Evolutionary conservation across 2,113 vertebrate species (phyloP), one percentile per base, ranked within the genome.

Genomic region (Anguilla japonica): DNA sequence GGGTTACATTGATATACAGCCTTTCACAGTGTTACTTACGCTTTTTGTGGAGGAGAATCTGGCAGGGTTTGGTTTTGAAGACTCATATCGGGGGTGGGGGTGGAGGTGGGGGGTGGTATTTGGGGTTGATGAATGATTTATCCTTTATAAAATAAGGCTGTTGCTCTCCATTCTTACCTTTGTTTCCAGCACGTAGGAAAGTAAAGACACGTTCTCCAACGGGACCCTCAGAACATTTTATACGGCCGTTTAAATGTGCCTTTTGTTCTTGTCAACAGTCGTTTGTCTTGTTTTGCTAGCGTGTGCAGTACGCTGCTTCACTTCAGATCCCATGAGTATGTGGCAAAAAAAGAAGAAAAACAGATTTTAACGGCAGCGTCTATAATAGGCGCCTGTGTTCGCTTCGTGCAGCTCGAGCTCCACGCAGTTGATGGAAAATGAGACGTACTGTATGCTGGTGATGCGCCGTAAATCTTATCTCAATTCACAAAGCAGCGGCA

Each of bases 401-500:
- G 89, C 88, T 88, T 89, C 93, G 79, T 79, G 89, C 92, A 90
- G 91, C 91, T 92, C 93, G 95, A 96, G 91, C 89, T 93, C 95
- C 93, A 89, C 91, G 93, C 93, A 63, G 87, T 94, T 94, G 93
- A 96, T 91, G 93, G 96, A 97, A 96, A 97, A 96, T 94, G 92
- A 95, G 94, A 95, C 95, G 92, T 92, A 92, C 92, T 67, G 18
- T 67, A 67, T 22, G 22, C 60, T 67, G 94, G 90, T 91, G 89
- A 92, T 88, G 89, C 92, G 94, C 94, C 95, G 95, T 96, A 96
- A 95, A 93, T 96, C 95, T 94, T 89, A 93, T 90, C 96, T 94
- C 97, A 94, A 96, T 96, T 96, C 95, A 93, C 91, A 71, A 89
- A 93, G 91, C 92, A 93, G 93, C 60, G 26, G 91, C 93, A 91